Conservation (phyloP, 2,797 vertebrate species). For the Sternotherus odoratus region DNA sequence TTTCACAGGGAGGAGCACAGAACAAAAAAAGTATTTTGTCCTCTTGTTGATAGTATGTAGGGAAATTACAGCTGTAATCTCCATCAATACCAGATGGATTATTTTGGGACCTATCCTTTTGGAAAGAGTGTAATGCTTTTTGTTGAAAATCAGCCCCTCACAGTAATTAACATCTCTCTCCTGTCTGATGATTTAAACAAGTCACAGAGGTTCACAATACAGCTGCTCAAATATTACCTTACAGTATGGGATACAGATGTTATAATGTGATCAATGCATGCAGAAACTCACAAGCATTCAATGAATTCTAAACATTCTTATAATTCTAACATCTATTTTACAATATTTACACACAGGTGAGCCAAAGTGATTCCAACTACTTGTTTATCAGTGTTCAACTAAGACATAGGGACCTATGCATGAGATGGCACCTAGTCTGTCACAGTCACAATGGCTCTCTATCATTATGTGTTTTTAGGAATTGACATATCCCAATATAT, state of each 20-base stretch:
- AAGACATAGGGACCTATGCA: not conserved
- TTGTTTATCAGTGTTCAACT: not conserved
- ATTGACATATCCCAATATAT: constrained; percentile 10
- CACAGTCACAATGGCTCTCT: not conserved
- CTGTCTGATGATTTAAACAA: not conserved
- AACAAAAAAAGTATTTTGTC: not conserved
- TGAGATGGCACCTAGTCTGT: not conserved
- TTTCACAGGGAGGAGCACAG: not conserved
- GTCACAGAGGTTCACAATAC: not conserved
- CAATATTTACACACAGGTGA: not conserved
- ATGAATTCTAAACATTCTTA: not conserved
- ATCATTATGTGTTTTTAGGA: constrained; percentile 10
- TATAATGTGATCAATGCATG: not conserved
- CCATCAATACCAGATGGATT: not conserved
- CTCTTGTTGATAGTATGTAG: not conserved
- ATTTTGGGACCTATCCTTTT: not conserved
- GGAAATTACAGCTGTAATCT: not conserved
- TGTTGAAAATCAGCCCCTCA: not conserved
- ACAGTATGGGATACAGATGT: not conserved
- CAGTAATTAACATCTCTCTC: not conserved
- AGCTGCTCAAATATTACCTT: not conserved
- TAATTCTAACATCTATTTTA: not conserved
- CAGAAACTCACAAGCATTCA: not conserved
- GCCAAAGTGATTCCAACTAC: not conserved
- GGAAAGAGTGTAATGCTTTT: not conserved